Evolutionary conservation across 2,113 vertebrate species (phyloP).

Genomic region (Platichthys flesus): DNA sequence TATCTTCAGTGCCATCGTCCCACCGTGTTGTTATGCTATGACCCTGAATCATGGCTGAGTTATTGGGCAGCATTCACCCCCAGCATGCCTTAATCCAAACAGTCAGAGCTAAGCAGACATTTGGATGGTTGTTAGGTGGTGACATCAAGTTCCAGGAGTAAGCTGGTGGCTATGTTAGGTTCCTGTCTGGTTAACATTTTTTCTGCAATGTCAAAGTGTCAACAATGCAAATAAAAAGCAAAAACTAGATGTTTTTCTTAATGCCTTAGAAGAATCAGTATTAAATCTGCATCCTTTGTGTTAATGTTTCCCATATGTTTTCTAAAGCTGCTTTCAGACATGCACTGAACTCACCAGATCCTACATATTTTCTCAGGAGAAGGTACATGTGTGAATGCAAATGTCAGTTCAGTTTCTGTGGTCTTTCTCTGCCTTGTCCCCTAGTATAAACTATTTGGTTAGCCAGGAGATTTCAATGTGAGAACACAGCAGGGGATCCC

Average conservation of each 20-base stretch:
- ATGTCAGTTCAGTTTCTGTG: too few species aligned
- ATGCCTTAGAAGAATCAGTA: not conserved
- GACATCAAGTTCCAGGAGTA: constrained; percentile 61
- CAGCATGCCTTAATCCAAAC: constrained; percentile 15
- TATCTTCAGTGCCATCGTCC: constrained; percentile 20
- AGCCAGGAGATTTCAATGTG: too few species aligned
- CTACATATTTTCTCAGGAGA: too few species aligned
- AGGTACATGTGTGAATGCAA: too few species aligned
- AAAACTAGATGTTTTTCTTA: not conserved
- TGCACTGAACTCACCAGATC: too few species aligned
- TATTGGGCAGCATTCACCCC: constrained; percentile 5
- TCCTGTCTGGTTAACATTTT: not conserved
- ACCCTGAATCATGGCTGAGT: constrained; percentile 5
- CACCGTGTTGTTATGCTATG: constrained; percentile 6
- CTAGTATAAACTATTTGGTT: too few species aligned
- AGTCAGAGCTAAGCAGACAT: constrained; percentile 32
- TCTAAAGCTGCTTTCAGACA: not conserved
- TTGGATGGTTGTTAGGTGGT: constrained; percentile 41
- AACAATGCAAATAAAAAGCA: constrained; percentile 19
- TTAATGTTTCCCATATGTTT: not conserved
- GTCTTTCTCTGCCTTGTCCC: too few species aligned
- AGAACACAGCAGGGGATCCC: too few species aligned
- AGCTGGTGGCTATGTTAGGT: constrained; percentile 4
- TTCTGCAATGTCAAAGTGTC: constrained; percentile 9
- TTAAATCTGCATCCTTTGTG: not conserved